These are phyloP conservation scores for Drosophila rubida DNA, from an alignment of 2,888 invertebrate species.

Conservation along the genomic window DNA sequence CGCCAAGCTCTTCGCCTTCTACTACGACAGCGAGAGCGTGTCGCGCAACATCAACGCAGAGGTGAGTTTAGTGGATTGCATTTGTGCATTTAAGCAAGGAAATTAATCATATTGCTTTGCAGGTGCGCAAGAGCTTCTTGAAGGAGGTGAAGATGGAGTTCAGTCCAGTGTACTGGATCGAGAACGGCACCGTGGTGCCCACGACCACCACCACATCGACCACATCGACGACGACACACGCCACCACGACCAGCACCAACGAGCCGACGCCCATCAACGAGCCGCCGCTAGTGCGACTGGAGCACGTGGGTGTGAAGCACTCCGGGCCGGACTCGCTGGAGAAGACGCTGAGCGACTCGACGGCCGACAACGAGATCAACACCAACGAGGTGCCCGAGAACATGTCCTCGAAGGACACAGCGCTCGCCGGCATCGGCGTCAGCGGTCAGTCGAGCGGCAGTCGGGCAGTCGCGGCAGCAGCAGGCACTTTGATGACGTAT, in stretches of 20 bases:
- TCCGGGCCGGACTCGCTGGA: constrained; percentile 81
- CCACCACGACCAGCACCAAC: constrained; percentile 86
- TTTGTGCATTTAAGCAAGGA: neutral
- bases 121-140: constrained; percentile 87
- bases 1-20: constrained; percentile 89
- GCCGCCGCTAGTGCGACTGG: constrained; percentile 83
- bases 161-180: constrained; percentile 91
- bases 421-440: constrained; percentile 69
- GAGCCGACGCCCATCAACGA: constrained; percentile 85
- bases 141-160: constrained; percentile 89
- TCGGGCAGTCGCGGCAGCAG: constrained; percentile 24
- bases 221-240: constrained; percentile 86
- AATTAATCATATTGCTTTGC: neutral
- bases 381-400: constrained; percentile 82
- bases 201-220: constrained; percentile 89
- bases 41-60: constrained; percentile 82
- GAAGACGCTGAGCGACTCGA: constrained; percentile 76
- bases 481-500: constrained; percentile 19
- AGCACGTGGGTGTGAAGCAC: constrained; percentile 76
- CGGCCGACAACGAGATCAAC: constrained; percentile 70
- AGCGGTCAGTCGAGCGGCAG: constrained; percentile 30
- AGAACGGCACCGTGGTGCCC: constrained; percentile 91
- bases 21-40: constrained; percentile 82
- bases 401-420: constrained; percentile 77
- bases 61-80: constrained; percentile 54